Conservation (phyloP, 2,113 vertebrate species). For the Nothocercus julius region DNA sequence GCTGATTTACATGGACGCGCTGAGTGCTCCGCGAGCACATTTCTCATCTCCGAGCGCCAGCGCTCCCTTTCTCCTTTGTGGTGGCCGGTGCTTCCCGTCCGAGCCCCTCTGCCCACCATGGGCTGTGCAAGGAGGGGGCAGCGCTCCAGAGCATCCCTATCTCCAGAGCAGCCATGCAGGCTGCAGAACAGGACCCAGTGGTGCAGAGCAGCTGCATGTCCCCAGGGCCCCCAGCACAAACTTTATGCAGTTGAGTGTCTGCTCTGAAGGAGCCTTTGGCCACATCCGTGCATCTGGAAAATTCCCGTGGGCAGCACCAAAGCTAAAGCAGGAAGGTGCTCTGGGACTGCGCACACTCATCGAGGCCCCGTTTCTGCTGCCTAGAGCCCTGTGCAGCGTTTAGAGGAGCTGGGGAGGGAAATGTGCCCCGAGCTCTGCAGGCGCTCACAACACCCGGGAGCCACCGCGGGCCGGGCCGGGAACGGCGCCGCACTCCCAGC, state of each 20-base stretch:
- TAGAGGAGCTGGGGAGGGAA: neutral
- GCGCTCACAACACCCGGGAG: too few species aligned
- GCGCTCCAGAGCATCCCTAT: too few species aligned
- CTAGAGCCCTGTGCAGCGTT: neutral
- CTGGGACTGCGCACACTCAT: neutral
- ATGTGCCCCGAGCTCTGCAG: neutral
- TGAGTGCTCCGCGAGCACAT: accelerated
- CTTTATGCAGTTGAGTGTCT: too few species aligned
- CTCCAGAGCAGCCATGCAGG: too few species aligned
- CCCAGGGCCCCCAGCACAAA: neutral
- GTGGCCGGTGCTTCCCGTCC: neutral
- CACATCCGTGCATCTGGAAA: neutral
- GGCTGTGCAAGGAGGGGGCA: neutral
- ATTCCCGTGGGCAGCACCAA: neutral
- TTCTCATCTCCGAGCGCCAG: neutral
- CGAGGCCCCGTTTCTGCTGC: neutral
- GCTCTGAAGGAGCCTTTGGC: neutral
- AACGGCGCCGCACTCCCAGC: neutral
- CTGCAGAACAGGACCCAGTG: too few species aligned
- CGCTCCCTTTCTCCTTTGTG: neutral
- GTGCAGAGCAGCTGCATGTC: too few species aligned
- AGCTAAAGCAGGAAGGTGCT: neutral
- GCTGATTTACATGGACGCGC: neutral
- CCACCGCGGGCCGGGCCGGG: too few species aligned
- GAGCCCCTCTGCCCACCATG: neutral